phyloP scores from a whole-genome alignment of 2,888 invertebrate species.

The Yponomeuta malinellus region DNA sequence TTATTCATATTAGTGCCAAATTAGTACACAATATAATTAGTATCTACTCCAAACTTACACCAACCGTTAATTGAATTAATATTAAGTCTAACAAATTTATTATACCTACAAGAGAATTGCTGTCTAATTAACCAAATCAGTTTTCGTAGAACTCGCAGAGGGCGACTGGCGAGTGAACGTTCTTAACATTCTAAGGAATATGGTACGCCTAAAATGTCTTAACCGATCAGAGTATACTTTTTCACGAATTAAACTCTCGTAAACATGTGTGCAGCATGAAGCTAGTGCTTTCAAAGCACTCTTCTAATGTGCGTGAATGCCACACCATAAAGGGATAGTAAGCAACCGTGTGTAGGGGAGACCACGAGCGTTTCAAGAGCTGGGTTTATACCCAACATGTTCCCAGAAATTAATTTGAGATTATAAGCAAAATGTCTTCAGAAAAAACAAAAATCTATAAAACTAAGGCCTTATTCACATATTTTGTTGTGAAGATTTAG shows the following conservation, averaged over 20 bases:
- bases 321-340: conserved; percentile 27
- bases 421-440: no score
- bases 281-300: conserved; percentile 26
- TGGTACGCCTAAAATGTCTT: neutral
- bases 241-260: neutral
- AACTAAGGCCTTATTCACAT: no score
- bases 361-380: neutral
- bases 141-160: neutral
- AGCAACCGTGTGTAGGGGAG: neutral
- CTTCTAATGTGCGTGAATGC: neutral
- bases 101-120: neutral
- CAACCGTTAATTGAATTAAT: neutral
- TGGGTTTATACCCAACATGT: neutral
- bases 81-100: neutral
- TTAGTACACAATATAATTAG: neutral
- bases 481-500: no score
- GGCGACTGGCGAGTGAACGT: no score
- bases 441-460: no score
- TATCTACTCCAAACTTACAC: neutral
- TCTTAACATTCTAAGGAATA: no score
- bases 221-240: neutral
- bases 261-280: conserved; percentile 35
- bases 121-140: neutral
- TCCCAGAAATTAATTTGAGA: no score
- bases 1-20: neutral